A percentile compares a stretch with the other conserved stretches of the same genome.
phyloP scores from a whole-genome alignment of 2,113 vertebrate species.

The Empidonax traillii region DNA sequence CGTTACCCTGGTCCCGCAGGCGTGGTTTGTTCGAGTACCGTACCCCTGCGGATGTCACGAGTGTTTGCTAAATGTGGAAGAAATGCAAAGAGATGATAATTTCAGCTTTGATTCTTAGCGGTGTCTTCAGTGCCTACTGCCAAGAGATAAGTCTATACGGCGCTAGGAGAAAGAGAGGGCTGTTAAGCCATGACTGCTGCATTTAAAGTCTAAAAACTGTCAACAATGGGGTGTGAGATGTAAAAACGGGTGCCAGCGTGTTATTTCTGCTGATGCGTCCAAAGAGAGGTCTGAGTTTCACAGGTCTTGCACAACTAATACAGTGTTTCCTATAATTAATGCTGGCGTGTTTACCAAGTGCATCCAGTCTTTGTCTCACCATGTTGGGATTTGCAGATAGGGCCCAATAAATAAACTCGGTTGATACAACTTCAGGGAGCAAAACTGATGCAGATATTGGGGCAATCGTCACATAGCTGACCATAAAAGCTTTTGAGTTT shows the following conservation, averaged over 20 bases:
- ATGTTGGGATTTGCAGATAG: background rate
- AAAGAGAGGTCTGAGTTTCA: background rate
- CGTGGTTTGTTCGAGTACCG: background rate
- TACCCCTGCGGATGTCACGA: background rate
- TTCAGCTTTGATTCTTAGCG: background rate
- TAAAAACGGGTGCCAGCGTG: background rate
- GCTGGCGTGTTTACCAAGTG: background rate
- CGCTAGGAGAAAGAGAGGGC: background rate
- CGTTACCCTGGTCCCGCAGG: fast-evolving
- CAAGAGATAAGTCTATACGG: fast-evolving
- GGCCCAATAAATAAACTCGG: background rate
- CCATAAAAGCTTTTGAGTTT: background rate
- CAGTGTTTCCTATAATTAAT: background rate
- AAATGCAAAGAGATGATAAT: background rate
- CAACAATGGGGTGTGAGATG: background rate
- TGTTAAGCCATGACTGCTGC: background rate
- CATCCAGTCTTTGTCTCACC: background rate
- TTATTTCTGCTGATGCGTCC: background rate
- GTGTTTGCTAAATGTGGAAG: background rate
- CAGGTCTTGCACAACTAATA: background rate
- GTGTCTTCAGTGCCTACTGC: fast-evolving
- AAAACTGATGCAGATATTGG: background rate
- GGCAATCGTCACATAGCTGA: fast-evolving
- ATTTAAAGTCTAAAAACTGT: background rate
- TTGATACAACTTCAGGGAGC: background rate